Conservation (phyloP, 1,140 invertebrate species). For the Radopholus similis region DNA sequence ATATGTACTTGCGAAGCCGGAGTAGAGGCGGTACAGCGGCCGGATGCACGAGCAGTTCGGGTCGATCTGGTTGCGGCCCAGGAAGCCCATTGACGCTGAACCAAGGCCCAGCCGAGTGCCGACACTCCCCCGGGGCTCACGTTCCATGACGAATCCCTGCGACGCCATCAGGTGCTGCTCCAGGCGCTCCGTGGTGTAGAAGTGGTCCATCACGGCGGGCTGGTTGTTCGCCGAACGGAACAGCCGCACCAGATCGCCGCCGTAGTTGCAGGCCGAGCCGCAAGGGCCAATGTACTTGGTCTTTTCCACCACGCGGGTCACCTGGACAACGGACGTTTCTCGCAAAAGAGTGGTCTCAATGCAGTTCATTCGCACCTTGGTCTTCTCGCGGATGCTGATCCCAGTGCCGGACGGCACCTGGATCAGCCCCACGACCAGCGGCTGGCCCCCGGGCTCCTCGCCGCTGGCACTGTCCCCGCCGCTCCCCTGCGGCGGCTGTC, state of each 20-base stretch:
- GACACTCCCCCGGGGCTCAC: conserved; percentile 7
- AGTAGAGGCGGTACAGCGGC: conserved; percentile 47
- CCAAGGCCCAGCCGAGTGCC: background rate
- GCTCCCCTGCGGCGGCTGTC: background rate
- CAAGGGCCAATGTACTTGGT: conserved; percentile 33
- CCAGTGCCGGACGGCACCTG: conserved; percentile 6
- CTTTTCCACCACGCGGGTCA: conserved; percentile 27
- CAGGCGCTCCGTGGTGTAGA: conserved; percentile 48
- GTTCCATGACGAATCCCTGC: conserved; percentile 46
- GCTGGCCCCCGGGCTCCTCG: background rate
- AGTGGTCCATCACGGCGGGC: conserved; percentile 42
- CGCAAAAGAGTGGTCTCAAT: background rate
- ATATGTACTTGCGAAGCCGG: conserved; percentile 40
- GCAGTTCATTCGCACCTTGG: background rate
- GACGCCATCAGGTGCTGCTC: conserved; percentile 38
- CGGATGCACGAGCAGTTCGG: conserved; percentile 38
- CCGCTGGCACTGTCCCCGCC: background rate
- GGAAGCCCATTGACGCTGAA: conserved; percentile 47
- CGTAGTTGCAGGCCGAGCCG: conserved; percentile 35
- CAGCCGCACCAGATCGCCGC: conserved; percentile 38
- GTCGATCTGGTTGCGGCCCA: conserved; percentile 36
- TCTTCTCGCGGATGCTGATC: conserved; percentile 7
- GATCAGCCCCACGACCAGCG: background rate
- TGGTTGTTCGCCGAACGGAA: conserved; percentile 45
- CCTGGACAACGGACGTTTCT: background rate